phyloP scores from a whole-genome alignment of 2,113 vertebrate genomes.

The Laticauda colubrina region DNA sequence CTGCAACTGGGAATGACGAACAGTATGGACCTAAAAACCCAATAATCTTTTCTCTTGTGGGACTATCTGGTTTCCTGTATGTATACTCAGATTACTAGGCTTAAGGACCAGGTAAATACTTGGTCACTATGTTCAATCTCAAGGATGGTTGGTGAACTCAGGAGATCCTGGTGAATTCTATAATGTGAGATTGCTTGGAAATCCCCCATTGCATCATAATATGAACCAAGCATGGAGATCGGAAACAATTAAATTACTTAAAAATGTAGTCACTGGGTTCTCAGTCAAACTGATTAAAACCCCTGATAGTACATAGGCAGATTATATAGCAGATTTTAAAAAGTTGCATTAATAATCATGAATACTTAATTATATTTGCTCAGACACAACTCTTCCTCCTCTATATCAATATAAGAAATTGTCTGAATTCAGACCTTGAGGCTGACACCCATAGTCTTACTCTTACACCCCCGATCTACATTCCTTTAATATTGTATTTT shows the following conservation, averaged over 20 bases:
- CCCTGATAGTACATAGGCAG: not conserved
- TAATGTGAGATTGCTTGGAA: not conserved
- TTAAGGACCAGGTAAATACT: not conserved
- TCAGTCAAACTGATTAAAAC: not conserved
- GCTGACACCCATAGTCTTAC: not conserved
- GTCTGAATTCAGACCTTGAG: not conserved
- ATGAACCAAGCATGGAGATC: not conserved
- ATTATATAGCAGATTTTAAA: not conserved
- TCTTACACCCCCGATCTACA: not conserved
- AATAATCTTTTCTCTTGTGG: not conserved
- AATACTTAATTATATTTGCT: not conserved
- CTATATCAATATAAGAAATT: not conserved
- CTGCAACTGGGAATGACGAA: not conserved
- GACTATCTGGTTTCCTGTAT: not conserved
- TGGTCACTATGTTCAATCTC: not conserved
- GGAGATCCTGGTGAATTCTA: not conserved
- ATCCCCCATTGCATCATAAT: not conserved
- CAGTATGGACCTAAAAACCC: not conserved
- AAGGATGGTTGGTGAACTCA: not conserved
- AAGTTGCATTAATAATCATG: not conserved
- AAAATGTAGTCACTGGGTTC: not conserved
- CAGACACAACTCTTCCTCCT: not conserved
- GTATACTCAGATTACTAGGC: not conserved
- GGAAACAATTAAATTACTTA: not conserved
- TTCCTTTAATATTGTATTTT: not conserved